These are phyloP conservation scores for Probosciger aterrimus DNA, from an alignment of 2,113 vertebrate species.

Conservation along the genomic window DNA sequence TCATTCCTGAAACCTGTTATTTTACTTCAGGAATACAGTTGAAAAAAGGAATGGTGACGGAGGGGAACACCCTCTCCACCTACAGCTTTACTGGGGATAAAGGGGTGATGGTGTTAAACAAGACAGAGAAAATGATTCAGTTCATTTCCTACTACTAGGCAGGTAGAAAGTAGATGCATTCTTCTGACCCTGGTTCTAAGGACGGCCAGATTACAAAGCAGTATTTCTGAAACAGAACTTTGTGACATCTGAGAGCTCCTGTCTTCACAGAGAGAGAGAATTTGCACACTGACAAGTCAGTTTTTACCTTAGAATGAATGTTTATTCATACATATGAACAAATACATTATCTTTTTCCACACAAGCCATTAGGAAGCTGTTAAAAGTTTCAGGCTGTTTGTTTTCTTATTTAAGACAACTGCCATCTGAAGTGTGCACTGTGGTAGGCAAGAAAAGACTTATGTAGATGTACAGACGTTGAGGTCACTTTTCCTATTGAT, in stretches of 20 bases:
- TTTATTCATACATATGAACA: neutral
- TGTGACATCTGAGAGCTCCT: neutral
- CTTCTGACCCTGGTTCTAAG: neutral
- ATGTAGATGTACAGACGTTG: neutral
- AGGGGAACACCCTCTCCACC: neutral
- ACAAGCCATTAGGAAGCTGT: neutral
- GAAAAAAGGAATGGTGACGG: neutral
- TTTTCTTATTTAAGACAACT: neutral
- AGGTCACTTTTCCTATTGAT: neutral
- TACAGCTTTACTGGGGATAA: neutral
- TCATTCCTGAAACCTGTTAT: neutral
- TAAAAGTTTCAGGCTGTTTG: neutral
- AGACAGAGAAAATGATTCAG: neutral
- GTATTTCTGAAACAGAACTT: neutral
- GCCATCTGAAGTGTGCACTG: fast-evolving
- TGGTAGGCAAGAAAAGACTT: neutral
- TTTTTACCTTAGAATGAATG: neutral
- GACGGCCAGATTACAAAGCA: neutral
- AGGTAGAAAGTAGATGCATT: neutral
- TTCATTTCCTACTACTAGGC: neutral
- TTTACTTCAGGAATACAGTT: neutral
- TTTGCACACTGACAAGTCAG: neutral
- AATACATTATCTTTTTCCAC: neutral
- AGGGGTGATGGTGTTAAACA: neutral
- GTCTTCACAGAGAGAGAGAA: neutral